Conservation (phyloP, 2,888 invertebrate species). For the Machimus rusticus region DNA sequence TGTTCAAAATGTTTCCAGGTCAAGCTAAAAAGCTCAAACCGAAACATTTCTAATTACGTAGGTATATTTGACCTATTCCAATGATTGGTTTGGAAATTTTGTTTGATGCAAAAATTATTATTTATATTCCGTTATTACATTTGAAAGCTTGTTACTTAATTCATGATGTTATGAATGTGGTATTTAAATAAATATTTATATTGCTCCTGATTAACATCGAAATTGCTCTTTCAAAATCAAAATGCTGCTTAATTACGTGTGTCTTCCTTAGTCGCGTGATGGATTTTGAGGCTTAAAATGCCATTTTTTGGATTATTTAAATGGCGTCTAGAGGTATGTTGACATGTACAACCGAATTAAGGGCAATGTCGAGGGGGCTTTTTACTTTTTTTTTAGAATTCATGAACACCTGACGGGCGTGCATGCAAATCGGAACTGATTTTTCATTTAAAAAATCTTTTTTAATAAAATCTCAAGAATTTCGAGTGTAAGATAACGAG, state of each 20-base stretch:
- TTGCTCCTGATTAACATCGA: not conserved
- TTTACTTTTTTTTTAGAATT: not conserved
- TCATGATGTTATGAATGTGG: not conserved
- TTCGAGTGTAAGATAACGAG: slow-evolving; percentile 10
- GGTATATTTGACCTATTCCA: too few relatives aligned
- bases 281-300: not conserved
- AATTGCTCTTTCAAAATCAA: not conserved
- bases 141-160: too few relatives aligned
- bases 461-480: not conserved
- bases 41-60: too few relatives aligned
- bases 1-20: too few relatives aligned
- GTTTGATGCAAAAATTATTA: too few relatives aligned
- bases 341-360: not conserved
- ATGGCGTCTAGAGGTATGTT: not conserved
- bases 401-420: slow-evolving; percentile 6
- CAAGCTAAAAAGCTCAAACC: too few relatives aligned
- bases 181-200: not conserved
- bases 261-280: not conserved
- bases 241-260: not conserved
- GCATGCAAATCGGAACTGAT: slow-evolving; percentile 25
- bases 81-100: too few relatives aligned
- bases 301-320: not conserved
- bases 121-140: too few relatives aligned
- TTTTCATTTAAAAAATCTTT: slow-evolving; percentile 32
- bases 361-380: not conserved